phyloP scores from a whole-genome alignment of 2,113 vertebrate species.

The Gulo gulo region DNA sequence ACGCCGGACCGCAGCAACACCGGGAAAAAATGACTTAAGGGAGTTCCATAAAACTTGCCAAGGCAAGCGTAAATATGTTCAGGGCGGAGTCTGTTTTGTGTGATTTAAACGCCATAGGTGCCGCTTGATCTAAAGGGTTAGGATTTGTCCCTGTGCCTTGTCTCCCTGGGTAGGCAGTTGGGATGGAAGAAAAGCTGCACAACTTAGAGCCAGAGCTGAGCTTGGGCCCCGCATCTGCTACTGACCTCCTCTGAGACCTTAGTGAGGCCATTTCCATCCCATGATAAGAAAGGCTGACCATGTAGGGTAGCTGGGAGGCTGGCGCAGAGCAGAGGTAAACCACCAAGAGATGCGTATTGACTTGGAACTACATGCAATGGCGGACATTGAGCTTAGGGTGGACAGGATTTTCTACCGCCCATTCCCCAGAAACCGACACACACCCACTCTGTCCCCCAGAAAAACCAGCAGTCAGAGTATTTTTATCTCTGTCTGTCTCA shows the following conservation, averaged over 20 bases:
- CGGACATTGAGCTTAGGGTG: neutral
- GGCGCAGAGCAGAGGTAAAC: neutral
- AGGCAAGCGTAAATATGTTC: neutral
- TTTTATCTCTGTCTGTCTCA: neutral
- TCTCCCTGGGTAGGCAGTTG: neutral
- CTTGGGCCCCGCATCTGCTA: neutral
- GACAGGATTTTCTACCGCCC: neutral
- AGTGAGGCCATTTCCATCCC: neutral
- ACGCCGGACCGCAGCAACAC: constrained; percentile 42
- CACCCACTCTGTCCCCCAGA: fast-evolving
- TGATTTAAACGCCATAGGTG: neutral
- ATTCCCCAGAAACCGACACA: fast-evolving
- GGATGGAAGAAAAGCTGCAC: neutral
- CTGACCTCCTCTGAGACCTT: neutral
- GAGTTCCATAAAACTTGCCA: constrained; percentile 59
- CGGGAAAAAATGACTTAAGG: constrained; percentile 70
- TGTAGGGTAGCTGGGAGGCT: neutral
- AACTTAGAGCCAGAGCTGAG: neutral
- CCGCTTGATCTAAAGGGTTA: neutral
- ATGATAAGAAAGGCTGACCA: neutral
- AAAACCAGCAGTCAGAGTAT: neutral
- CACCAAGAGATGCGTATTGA: neutral
- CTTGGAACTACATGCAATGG: neutral
- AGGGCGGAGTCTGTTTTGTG: neutral
- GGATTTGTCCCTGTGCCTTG: no score